Conservation (phyloP, 2,888 invertebrate species). For the Eucera pruinosa region DNA sequence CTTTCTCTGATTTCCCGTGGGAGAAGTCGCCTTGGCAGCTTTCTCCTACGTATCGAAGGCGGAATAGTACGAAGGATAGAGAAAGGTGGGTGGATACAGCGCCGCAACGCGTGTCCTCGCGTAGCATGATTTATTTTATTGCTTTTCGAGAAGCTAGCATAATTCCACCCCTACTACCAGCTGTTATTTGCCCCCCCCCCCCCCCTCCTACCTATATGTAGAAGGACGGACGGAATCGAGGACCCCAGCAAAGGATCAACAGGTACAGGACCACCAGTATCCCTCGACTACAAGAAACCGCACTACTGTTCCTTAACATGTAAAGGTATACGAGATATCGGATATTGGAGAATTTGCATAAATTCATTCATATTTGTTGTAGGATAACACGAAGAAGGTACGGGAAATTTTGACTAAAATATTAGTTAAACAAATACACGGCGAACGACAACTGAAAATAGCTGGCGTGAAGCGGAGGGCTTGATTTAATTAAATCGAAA, state of each 20-base stretch:
- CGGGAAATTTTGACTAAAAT: too few relatives aligned
- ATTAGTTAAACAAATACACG: too few relatives aligned
- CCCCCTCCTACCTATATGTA: conserved; percentile 24
- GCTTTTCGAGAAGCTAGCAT: conserved; percentile 71
- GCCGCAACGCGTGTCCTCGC: conserved; percentile 66
- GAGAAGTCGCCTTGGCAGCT: conserved; percentile 69
- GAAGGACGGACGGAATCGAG: conserved; percentile 55
- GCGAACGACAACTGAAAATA: not conserved
- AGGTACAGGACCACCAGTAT: conserved; percentile 64
- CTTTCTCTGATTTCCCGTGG: conserved; percentile 82
- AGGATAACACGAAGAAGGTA: too few relatives aligned
- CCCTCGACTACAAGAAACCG: conserved; percentile 36
- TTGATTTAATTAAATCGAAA: conserved; percentile 52
- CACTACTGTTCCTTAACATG: not conserved
- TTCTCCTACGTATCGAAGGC: conserved; percentile 49
- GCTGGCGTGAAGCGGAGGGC: conserved; percentile 11
- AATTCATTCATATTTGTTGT: too few relatives aligned
- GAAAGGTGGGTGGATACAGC: conserved; percentile 39
- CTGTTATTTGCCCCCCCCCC: conserved; percentile 65
- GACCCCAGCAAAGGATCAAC: conserved; percentile 67
- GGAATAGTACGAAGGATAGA: conserved; percentile 47
- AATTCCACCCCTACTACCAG: conserved; percentile 64
- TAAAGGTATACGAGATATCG: not conserved
- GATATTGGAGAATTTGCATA: not conserved
- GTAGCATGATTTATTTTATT: conserved; percentile 78